phyloP scores from a whole-genome alignment of 2,797 vertebrate species.

The Urocyon cinereoargenteus region DNA sequence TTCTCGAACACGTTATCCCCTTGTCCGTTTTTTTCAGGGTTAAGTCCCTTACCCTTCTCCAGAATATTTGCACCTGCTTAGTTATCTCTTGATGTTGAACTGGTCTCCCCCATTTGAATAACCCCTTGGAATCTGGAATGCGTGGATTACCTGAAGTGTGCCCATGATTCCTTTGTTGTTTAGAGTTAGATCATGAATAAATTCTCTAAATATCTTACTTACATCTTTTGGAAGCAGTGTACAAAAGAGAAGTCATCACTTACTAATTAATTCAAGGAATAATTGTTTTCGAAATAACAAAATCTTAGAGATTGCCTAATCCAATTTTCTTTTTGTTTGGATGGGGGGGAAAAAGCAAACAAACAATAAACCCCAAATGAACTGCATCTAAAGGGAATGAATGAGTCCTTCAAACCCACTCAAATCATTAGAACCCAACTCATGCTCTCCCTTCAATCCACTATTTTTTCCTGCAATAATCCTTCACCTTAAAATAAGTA shows the following conservation, averaged over 20 bases:
- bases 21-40: not conserved
- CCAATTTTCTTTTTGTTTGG: not conserved
- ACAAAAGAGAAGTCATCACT: slow-evolving; percentile 35
- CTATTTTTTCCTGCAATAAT: slow-evolving; percentile 36
- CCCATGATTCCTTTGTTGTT: slow-evolving; percentile 18
- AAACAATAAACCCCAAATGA: not conserved
- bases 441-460: not conserved
- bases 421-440: not conserved
- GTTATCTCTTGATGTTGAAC: not conserved
- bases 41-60: not conserved
- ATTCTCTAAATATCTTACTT: not conserved
- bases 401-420: slow-evolving; percentile 27
- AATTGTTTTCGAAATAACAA: slow-evolving; percentile 53
- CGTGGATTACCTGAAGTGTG: not conserved
- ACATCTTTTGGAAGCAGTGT: slow-evolving; percentile 39
- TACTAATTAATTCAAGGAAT: slow-evolving; percentile 40
- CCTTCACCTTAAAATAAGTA: slow-evolving; percentile 29
- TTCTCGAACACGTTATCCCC: not conserved
- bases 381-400: not conserved
- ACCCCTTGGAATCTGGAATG: not conserved
- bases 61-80: not conserved
- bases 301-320: slow-evolving; percentile 26
- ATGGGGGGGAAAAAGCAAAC: not conserved
- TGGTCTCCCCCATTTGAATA: not conserved
- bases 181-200: not conserved